phyloP scores from a whole-genome alignment of 2,888 invertebrate species.

The Keiferia lycopersicella region DNA sequence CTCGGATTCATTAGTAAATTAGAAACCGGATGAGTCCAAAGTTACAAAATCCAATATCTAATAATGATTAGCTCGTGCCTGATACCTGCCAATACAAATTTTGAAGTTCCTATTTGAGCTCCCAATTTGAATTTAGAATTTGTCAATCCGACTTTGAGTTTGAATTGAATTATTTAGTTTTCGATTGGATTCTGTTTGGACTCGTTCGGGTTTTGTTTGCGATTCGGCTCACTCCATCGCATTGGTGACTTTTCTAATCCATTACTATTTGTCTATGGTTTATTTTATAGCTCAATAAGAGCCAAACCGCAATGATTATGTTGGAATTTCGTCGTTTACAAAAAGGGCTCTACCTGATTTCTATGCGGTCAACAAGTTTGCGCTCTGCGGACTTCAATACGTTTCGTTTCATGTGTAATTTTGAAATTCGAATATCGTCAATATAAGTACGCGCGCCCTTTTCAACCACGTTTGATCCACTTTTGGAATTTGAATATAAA shows the following conservation, averaged over 20 bases:
- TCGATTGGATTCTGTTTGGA: slow-evolving; percentile 69
- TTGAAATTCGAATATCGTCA: slow-evolving; percentile 14
- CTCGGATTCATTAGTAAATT: slow-evolving; percentile 82
- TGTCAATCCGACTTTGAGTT: slow-evolving; percentile 73
- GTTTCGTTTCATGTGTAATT: slow-evolving; percentile 19
- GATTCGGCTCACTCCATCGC: slow-evolving; percentile 43
- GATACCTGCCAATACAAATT: slow-evolving; percentile 63
- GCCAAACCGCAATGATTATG: slow-evolving; percentile 8
- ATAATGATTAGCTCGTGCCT: slow-evolving; percentile 74
- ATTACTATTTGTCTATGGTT: slow-evolving; percentile 11
- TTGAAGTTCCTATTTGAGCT: slow-evolving; percentile 35
- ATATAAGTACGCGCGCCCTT: slow-evolving; percentile 11
- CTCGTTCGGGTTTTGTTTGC: slow-evolving; percentile 61
- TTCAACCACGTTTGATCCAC: slow-evolving; percentile 7
- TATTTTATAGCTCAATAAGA: neutral
- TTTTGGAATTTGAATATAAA: slow-evolving; percentile 16
- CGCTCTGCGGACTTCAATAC: slow-evolving; percentile 46
- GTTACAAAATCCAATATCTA: slow-evolving; percentile 82
- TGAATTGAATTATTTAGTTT: slow-evolving; percentile 78
- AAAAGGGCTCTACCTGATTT: slow-evolving; percentile 26
- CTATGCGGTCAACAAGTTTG: slow-evolving; percentile 38
- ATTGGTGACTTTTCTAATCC: slow-evolving; percentile 26
- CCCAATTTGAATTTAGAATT: slow-evolving; percentile 70
- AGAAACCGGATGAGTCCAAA: slow-evolving; percentile 82
- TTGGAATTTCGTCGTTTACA: slow-evolving; percentile 5